These are phyloP conservation scores for Balearica regulorum DNA, from an alignment of 2,797 vertebrate species.

Conservation along the genomic window DNA sequence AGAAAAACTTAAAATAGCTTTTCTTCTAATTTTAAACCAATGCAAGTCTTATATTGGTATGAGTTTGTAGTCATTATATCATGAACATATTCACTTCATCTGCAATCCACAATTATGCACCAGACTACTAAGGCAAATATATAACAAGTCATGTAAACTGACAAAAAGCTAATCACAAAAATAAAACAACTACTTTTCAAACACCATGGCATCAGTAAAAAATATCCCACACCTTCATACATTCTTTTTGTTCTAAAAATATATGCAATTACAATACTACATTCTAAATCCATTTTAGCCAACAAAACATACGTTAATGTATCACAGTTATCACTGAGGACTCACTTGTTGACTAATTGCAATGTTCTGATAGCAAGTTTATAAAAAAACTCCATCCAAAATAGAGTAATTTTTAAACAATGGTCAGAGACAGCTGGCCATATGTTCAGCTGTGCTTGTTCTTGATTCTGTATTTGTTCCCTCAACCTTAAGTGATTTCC, in stretches of 20 bases:
- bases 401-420: background rate
- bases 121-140: background rate
- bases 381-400: background rate
- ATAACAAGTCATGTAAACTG: background rate
- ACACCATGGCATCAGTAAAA: background rate
- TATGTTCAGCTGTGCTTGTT: background rate
- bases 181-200: background rate
- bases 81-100: background rate
- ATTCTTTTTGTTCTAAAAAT: background rate
- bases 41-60: background rate
- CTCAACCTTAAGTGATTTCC: background rate
- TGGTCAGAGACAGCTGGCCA: background rate
- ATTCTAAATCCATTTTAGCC: background rate
- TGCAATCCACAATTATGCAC: background rate
- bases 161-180: background rate
- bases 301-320: background rate
- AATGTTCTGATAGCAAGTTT: fast-evolving
- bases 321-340: background rate
- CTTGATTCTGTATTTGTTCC: background rate
- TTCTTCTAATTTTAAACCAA: background rate
- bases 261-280: background rate
- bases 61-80: background rate
- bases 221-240: background rate
- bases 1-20: background rate
- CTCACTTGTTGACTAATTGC: background rate